Evolutionary conservation across 2,888 invertebrate genomes (phyloP).

Genomic region (Colostygia pectinataria): DNA sequence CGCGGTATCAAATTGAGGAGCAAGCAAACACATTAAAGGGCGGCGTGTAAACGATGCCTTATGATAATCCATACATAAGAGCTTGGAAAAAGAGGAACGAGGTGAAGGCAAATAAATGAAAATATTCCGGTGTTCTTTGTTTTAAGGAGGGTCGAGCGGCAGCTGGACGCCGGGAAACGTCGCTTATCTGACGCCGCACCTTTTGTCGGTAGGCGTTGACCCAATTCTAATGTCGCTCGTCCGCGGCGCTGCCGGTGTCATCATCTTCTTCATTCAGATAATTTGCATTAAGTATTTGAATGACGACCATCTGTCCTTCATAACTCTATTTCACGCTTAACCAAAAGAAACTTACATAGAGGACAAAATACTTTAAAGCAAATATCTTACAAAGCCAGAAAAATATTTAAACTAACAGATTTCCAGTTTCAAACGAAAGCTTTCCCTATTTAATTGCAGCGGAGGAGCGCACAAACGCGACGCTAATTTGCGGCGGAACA

Average conservation of each 20-base stretch:
- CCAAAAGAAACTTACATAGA: slow-evolving; percentile 16
- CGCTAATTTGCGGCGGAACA: slow-evolving; percentile 59
- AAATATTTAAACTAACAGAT: slow-evolving; percentile 26
- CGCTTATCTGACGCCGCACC: slow-evolving; percentile 79
- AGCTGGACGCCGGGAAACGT: slow-evolving; percentile 74
- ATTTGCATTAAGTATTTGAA: slow-evolving; percentile 53
- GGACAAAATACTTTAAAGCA: slow-evolving; percentile 15
- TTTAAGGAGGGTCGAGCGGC: slow-evolving; percentile 65
- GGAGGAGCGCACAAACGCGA: slow-evolving; percentile 48
- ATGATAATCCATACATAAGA: slow-evolving; percentile 75
- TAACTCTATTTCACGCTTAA: slow-evolving; percentile 16
- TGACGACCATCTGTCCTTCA: slow-evolving; percentile 35
- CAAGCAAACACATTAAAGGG: slow-evolving; percentile 79
- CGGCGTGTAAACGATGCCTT: slow-evolving; percentile 69
- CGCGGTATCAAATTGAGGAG: slow-evolving; percentile 77
- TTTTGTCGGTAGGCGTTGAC: slow-evolving; percentile 79
- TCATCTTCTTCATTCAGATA: slow-evolving; percentile 62
- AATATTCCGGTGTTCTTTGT: slow-evolving; percentile 76
- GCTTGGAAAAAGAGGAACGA: slow-evolving; percentile 54
- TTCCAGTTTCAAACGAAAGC: slow-evolving; percentile 37
- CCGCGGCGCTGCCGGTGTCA: slow-evolving; percentile 50
- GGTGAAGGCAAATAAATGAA: slow-evolving; percentile 69
- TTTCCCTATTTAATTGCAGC: slow-evolving; percentile 50
- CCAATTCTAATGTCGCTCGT: slow-evolving; percentile 73
- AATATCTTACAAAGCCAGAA: slow-evolving; percentile 19